Evolutionary conservation across 2,113 vertebrate species (phyloP), one percentile per base, ranked within the genome.

Genomic region (Polyodon spathula): DNA sequence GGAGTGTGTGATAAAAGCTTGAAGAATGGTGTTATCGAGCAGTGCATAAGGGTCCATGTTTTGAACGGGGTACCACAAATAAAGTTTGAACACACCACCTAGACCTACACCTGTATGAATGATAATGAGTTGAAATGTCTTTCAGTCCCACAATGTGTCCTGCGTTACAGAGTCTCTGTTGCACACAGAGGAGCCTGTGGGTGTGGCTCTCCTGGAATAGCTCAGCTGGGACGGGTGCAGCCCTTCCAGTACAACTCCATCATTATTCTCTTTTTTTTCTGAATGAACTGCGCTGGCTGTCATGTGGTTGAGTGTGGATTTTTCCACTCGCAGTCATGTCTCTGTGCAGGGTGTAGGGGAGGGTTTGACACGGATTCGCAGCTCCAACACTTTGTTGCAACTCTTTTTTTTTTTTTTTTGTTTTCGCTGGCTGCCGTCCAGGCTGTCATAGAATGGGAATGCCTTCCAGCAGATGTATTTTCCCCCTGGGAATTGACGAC

Each of bases 261-360:
- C 40, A 10, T 58, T 58, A 27, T 58, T 41, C 6, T 39, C 14
- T 46, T 5, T 51, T 71, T 75, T 64, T 72, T 66, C 51, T 71
- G 40, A 71, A 66, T 73, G 68, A 44, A 46, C 15, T 50, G 54
- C 42, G 61, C 61, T 37, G 37, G 67, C 58, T 67, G 39, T 65
- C 52, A 40, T 61, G 27, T 17, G n/a, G 39, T 42, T 58, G n/a
- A 6, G 40, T 15, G 12, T 40, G 40, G 14, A 58, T 40, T 15
- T 6, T 43, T 58, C 41, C 56, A 40, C 43, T 10, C 27, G 56
- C 40, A 43, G 56, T 58, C 56, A 58, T 39, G 39, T 58, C 56
- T 58, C n/a, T 43, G 38, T 15, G 40, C 40, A 27, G 40, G 40
- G 41, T 58, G 15, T 58, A 11, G 40, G 56, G 40, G 40, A 58